Conservation (phyloP, 2,888 invertebrate genomes). For the Rhamnusium bicolor region DNA sequence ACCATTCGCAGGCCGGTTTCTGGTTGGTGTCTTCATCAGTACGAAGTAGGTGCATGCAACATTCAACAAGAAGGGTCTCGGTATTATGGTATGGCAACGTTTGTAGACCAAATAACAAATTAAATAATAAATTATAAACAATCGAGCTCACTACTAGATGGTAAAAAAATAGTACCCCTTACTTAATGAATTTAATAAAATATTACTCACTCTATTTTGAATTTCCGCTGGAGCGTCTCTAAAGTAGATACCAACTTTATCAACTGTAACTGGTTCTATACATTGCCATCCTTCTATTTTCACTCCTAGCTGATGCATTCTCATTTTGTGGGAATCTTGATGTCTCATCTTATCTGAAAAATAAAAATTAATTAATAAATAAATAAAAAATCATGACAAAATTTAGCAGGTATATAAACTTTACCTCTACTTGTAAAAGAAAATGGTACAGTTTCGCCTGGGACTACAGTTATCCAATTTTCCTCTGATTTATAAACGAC, state of each 20-base stretch:
- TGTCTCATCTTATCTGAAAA: constrained; percentile 79
- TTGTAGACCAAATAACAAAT: too few species aligned
- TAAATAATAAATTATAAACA: too few species aligned
- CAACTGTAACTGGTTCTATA: constrained; percentile 92
- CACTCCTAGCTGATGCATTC: constrained; percentile 90
- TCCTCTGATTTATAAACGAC: constrained; percentile 69
- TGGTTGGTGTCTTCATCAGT: too few species aligned
- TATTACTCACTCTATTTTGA: constrained; percentile 62
- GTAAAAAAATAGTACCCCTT: too few species aligned
- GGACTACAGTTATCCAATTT: constrained; percentile 82
- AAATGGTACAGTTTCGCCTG: constrained; percentile 87
- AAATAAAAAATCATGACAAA: too few species aligned
- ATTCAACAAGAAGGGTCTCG: too few species aligned
- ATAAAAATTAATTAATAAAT: too few species aligned
- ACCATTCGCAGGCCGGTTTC: too few species aligned
- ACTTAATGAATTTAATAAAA: too few species aligned
- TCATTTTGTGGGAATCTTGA: constrained; percentile 83
- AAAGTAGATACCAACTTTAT: constrained; percentile 96
- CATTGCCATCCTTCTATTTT: constrained; percentile 92
- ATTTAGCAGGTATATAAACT: constrained; percentile 11
- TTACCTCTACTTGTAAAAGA: constrained; percentile 84
- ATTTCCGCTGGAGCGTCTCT: constrained; percentile 75
- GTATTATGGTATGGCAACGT: too few species aligned
- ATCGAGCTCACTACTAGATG: too few species aligned
- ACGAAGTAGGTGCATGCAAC: too few species aligned